Evolutionary conservation across 2,113 vertebrate genomes (phyloP).

Genomic region (Tupaia chinensis): DNA sequence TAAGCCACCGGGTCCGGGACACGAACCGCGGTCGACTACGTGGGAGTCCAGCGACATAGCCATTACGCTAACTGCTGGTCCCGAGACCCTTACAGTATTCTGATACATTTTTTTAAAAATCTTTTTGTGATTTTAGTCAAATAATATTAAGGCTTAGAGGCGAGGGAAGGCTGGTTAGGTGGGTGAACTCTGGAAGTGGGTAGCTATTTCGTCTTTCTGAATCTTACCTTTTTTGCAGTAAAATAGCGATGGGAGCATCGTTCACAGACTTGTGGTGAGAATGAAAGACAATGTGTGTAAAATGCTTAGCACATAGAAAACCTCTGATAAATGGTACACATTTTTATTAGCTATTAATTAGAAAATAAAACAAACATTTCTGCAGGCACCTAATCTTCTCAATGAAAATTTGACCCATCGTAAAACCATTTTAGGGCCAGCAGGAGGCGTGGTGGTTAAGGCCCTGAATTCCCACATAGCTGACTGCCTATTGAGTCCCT

Average conservation of each 20-base stretch:
- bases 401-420: background rate
- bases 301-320: background rate
- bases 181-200: background rate
- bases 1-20: too few relatives aligned
- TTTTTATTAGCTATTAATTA: slow-evolving; percentile 6
- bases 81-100: slow-evolving; percentile 1
- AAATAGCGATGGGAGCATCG: background rate
- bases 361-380: background rate
- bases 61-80: too few relatives aligned
- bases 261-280: background rate
- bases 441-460: too few relatives aligned
- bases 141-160: background rate
- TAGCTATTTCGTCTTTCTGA: background rate
- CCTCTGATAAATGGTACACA: background rate
- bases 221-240: background rate
- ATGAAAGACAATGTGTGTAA: background rate
- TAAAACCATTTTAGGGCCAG: background rate
- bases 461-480: too few relatives aligned
- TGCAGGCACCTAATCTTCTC: background rate
- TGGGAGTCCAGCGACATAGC: too few relatives aligned
- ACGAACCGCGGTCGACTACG: too few relatives aligned
- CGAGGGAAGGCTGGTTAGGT: background rate
- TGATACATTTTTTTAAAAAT: too few relatives aligned
- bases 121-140: too few relatives aligned
- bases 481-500: too few relatives aligned